These are phyloP conservation scores for Antrozous pallidus DNA, from an alignment of 2,797 vertebrate species.

Conservation along the genomic window DNA sequence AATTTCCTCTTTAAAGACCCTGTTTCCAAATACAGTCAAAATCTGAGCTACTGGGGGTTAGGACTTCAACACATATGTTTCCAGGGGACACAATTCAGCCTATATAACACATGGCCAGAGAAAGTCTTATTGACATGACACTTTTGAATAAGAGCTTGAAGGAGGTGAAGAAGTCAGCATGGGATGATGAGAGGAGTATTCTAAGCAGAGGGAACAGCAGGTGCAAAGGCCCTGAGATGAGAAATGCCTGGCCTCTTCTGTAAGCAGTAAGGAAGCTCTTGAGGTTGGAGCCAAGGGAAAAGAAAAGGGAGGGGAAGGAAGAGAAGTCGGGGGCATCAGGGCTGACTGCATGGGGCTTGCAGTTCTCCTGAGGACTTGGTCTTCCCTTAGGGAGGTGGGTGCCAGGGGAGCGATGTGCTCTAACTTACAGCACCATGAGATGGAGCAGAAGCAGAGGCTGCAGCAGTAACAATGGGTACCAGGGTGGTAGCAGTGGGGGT, in stretches of 20 bases:
- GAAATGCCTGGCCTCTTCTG: not conserved
- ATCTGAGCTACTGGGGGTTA: not conserved
- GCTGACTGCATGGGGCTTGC: not conserved
- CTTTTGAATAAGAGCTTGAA: not conserved
- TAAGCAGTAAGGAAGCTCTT: not conserved
- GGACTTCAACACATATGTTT: not conserved
- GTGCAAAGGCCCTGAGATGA: not conserved
- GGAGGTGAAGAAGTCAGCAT: not conserved
- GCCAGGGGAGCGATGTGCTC: not conserved
- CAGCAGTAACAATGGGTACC: accelerated
- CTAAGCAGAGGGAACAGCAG: not conserved
- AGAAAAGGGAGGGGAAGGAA: not conserved
- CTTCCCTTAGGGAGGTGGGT: not conserved
- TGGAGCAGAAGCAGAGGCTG: not conserved
- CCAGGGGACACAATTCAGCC: not conserved
- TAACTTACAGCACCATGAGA: not conserved
- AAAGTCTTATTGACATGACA: not conserved
- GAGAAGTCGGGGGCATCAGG: not conserved
- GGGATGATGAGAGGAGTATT: not conserved
- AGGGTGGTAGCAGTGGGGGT: not conserved
- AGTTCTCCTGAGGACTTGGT: not conserved
- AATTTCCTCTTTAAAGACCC: not conserved
- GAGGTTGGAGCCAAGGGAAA: not conserved
- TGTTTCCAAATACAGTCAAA: not conserved
- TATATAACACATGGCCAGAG: not conserved